These are phyloP conservation scores for Amphipyra tragopoginis DNA, from an alignment of 2,888 invertebrate species.

Conservation along the genomic window DNA sequence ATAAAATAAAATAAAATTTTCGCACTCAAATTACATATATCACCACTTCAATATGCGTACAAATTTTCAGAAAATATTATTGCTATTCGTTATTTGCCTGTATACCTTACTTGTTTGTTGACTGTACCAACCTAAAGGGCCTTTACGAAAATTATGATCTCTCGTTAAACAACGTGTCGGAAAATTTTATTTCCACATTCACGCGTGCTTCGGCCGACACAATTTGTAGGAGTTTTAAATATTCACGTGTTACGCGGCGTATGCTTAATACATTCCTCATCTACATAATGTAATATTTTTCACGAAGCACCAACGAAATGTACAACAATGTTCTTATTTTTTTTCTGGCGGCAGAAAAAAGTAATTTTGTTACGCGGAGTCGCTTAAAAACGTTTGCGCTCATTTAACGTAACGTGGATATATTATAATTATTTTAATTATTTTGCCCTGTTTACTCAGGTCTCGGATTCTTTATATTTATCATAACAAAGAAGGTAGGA, in stretches of 20 bases:
- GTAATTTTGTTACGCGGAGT: conserved; percentile 37
- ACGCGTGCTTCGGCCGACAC: conserved; percentile 70
- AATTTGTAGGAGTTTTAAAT: conserved; percentile 82
- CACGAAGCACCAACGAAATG: conserved; percentile 67
- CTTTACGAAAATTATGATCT: conserved; percentile 62
- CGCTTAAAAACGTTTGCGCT: conserved; percentile 19
- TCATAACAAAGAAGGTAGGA: conserved; percentile 30
- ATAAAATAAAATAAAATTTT: too few relatives aligned
- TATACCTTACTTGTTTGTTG: too few relatives aligned
- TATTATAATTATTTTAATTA: conserved; percentile 47
- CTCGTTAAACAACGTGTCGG: conserved; percentile 62
- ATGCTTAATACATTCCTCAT: conserved; percentile 81
- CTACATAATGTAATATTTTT: conserved; percentile 83
- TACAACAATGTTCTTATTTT: conserved; percentile 66
- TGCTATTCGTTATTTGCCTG: too few relatives aligned
- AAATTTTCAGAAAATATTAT: too few relatives aligned
- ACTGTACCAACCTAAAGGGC: neutral
- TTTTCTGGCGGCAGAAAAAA: conserved; percentile 37
- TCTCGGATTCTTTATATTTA: conserved; percentile 49
- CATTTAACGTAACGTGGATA: conserved; percentile 15
- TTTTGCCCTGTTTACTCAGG: conserved; percentile 49
- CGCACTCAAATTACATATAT: too few relatives aligned
- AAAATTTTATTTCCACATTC: conserved; percentile 66
- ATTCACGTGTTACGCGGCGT: conserved; percentile 78
- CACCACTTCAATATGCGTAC: too few relatives aligned